Conservation (phyloP, 1,140 invertebrate genomes). For the Probaryconus sp. region DNA sequence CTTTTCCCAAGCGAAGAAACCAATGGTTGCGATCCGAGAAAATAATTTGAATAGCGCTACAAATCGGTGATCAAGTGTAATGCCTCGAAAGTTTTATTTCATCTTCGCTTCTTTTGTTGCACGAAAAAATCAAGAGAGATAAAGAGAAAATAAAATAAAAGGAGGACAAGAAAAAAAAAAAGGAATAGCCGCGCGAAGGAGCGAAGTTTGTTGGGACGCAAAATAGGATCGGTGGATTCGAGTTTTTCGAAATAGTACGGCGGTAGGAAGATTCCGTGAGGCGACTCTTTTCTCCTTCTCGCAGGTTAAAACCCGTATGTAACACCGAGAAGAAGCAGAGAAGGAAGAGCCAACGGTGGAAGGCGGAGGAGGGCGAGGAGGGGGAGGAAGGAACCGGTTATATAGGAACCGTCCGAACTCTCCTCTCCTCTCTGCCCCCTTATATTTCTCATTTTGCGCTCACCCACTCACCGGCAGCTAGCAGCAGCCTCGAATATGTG, state of each 20-base stretch:
- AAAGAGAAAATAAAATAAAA: no score
- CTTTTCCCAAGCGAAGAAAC: no score
- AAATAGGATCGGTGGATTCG: conserved; percentile 37
- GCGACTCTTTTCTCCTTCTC: conserved; percentile 61
- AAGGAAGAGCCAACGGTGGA: conserved; percentile 50
- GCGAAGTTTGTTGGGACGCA: conserved; percentile 34
- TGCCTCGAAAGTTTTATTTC: no score
- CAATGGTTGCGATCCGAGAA: no score
- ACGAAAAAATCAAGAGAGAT: no score
- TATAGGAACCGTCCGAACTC: conserved; percentile 69
- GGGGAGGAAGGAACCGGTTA: conserved; percentile 72
- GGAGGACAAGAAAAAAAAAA: conserved; percentile 29
- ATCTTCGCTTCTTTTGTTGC: no score
- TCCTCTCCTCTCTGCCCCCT: conserved; percentile 61
- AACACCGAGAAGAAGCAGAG: conserved; percentile 47
- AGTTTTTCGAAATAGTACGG: conserved; percentile 55
- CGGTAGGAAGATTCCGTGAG: conserved; percentile 51
- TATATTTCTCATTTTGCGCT: conserved; percentile 63
- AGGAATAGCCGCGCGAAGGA: conserved; percentile 20
- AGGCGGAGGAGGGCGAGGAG: conserved; percentile 60
- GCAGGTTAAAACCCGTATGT: conserved; percentile 52
- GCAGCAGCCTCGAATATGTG: conserved; percentile 65
- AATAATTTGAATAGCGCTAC: no score
- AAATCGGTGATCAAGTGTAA: no score
- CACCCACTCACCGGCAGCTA: conserved; percentile 62